Evolutionary conservation across 2,113 vertebrate genomes (phyloP), one percentile per base, ranked within the genome.

Genomic region (Mystacornis crossleyi): DNA sequence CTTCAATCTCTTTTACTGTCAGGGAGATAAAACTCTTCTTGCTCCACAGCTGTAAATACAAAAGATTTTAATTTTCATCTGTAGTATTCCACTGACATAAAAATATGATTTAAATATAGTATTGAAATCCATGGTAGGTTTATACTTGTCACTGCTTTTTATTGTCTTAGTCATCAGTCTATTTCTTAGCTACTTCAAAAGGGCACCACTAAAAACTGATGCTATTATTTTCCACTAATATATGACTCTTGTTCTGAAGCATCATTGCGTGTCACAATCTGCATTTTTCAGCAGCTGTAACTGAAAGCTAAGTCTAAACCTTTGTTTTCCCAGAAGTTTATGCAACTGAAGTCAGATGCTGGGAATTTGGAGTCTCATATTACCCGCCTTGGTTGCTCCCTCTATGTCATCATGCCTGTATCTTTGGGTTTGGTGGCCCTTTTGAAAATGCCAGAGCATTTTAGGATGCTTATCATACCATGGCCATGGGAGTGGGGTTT

Each of bases 101-200:
- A 94, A 82, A 38, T 57, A 64, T 17, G 20, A 72, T 85, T 93
- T 95, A 96, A 94, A 87, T 91, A 87, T 57, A 82, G 50, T 40
- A 25, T 57, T 85, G 65, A 84, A 89, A 64, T 73, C 45, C 6
- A 2, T 12, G 20, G 17, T 70, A 34, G 20, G 36, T 95, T 95
- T 94, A 62, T 65, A 82, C 14, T 93, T 91, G 84, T 82, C 50
- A 18, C 33, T 87, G 47, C 33, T 91, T 91, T 94, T 96, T 89
- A 13, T 83, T 74, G 33, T 79, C 73, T 93, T 89, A 80, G 69
- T 93, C 94, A 87, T 91, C 57, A 8, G 8, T 81, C 48, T 10
- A 3, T 81, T 93, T 86, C 40, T 83, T 51, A 89, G 62, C 31
- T 82, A 29, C 91, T 91, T 90, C 48, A n/a, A 79, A 96, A 91